Evolutionary conservation across 2,797 vertebrate species (phyloP), one percentile per base, ranked within the genome.

Genomic region (Anisognathus igniventris): DNA sequence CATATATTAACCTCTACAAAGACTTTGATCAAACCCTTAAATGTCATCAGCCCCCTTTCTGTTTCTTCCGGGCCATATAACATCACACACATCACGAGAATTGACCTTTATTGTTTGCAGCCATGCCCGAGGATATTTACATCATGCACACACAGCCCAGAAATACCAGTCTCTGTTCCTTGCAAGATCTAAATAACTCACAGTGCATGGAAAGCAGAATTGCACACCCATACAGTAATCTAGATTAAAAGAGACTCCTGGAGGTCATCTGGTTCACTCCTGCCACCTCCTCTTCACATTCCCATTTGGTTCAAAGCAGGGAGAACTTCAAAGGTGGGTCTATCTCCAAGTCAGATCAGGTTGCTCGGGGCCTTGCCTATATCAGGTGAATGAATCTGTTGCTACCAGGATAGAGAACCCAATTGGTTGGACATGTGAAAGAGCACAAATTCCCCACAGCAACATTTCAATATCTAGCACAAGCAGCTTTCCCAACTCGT

Each of bases 1-100:
- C 89, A 91, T 92, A 91, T 50, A 87, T 93, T 95, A 89, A 91
- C 87, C 77, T 95, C 93, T 89, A 42, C 64, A 67, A 92, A 91
- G 77, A 89, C 92, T 93, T 91, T 87, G 81, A 93, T 96, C 77
- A 85, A 91, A 93, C n/a, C 53, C 35, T 90, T 81, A 95, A 94
- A 96, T 95, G 92, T 87, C 93, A 94, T 33, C 47, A 84, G 18
- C 16, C 13, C 75, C 39, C 72, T 31, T 90, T 68, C 58, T 75
- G 14, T 86, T 96, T 96, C 70, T 94, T 90, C 86, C 18, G 3
- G 88, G 80, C 91, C 92, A 88, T 88, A 68, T 86, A 96, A 78
- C 90, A 84, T 84, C 86, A 88, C 62, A 93, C 47, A 30, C 50
- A 92, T 68, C 66, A 72, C 6, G 0, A 90, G 42, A 88, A 78